A percentile compares a stretch with the other conserved stretches of the same genome.
Evolutionary conservation across 2,797 vertebrate genomes (phyloP).

Genomic region (Paedocypris micromegethes): DNA sequence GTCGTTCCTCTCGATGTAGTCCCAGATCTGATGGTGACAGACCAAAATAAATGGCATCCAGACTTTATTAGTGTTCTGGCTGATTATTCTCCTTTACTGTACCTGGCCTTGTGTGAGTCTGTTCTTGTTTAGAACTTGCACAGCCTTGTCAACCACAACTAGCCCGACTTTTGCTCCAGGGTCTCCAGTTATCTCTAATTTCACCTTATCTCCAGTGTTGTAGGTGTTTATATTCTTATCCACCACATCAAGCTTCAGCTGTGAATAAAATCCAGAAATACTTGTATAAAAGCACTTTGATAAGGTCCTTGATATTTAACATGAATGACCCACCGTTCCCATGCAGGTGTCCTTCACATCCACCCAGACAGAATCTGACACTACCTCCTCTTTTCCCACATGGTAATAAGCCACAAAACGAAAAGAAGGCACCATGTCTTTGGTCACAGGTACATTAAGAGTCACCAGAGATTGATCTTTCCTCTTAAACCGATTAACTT

Average conservation of each 20-base stretch:
- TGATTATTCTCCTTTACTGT: background rate
- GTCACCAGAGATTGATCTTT: constrained; percentile 61
- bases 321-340: constrained; percentile 60
- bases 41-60: background rate
- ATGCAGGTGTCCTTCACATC: constrained; percentile 74
- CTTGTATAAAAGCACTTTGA: background rate
- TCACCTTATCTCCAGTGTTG: constrained; percentile 48
- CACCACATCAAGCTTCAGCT: background rate
- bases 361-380: constrained; percentile 74
- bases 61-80: background rate
- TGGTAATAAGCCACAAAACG: constrained; percentile 71
- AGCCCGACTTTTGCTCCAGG: constrained; percentile 62
- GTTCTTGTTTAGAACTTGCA: constrained; percentile 70
- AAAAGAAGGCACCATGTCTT: constrained; percentile 72
- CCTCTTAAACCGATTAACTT: constrained; percentile 39
- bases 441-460: constrained; percentile 52
- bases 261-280: background rate
- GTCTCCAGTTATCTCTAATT: constrained; percentile 63
- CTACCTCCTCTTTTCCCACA: constrained; percentile 52
- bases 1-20: constrained; percentile 66
- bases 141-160: constrained; percentile 73
- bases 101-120: constrained; percentile 69
- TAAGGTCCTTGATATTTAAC: no score
- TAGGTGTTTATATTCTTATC: background rate
- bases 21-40: constrained; percentile 66